Conservation (phyloP, 2,113 vertebrate species). For the Probosciger aterrimus region DNA sequence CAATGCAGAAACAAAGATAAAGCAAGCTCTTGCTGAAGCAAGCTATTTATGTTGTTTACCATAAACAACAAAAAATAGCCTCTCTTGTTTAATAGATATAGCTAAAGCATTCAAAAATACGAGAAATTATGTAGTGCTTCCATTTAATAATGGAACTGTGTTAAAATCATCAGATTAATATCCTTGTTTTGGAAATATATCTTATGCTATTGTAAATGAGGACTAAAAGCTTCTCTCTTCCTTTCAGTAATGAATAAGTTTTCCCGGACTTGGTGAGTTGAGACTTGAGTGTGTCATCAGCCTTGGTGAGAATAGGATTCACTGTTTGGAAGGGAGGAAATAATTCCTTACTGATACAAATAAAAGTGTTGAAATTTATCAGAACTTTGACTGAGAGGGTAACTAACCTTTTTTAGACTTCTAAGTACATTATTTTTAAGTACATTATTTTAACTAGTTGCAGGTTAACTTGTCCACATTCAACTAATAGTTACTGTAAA, state of each 20-base stretch:
- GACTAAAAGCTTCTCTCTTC: background rate
- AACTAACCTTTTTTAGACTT: background rate
- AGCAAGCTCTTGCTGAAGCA: background rate
- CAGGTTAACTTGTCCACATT: background rate
- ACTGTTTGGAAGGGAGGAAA: background rate
- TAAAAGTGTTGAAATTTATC: background rate
- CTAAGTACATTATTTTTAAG: background rate
- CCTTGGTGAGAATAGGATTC: background rate
- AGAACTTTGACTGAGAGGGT: background rate
- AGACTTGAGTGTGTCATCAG: background rate
- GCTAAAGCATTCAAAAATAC: background rate
- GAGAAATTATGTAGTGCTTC: background rate
- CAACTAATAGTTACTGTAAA: background rate
- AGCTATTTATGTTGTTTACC: background rate
- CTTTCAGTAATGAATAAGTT: background rate
- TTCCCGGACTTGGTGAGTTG: background rate
- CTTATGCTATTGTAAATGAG: background rate
- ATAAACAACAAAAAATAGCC: background rate
- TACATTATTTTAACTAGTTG: background rate
- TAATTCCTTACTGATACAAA: background rate
- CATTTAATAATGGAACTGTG: background rate
- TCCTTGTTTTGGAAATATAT: background rate
- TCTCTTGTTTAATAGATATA: background rate
- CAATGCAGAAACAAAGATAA: too few relatives aligned
- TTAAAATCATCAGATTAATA: background rate